Base-by-base conservation (phyloP, 1,140 invertebrate genomes). In the Drosophila bocqueti region DNA sequence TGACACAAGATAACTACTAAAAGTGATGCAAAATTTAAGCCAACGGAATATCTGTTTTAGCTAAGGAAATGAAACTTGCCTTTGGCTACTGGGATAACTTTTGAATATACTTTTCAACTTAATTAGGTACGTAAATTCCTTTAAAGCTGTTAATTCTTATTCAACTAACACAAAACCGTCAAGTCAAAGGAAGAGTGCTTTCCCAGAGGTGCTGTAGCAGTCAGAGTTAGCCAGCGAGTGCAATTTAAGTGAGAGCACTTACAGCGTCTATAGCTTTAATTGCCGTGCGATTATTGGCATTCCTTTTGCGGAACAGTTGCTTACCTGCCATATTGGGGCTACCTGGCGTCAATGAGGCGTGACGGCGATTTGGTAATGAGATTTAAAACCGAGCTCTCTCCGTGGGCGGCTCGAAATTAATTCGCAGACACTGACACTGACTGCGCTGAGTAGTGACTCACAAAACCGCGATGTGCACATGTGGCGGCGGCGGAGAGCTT, bases 281-380 rank as follows among this genome's bases (percentile, higher is more conserved):
- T 38, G 21, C 31, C 26, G 24, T 49, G 59, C 50, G 26, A 40
- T 29, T 66, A 29, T 59, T 73, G 26, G 29, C 24, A 34, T 40
- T 46, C 64, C 74, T 46, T 62, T 57, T 71, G 58, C 21, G 61
- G 63, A 67, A 64, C 43, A 67, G 36, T 67, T 43, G 43, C 42
- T 60, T 61, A 57, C 29, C 52, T 71, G 43, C 76, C 76, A 52
- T 78, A 58, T 78, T 71, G 36, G 74, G 36, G 18, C 36, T 63
- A 43, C 52, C 60, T 46, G 58, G 46, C 79, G 75, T 77, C 79
- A 71, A 52, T 82, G 66, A 77, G 65, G 65, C 76, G 73, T 77
- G 73, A 73, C 73, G 57, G 72, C 57, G 62, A 68, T 76, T 81
- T 34, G 55, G 64, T 74, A 80, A 75, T 79, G 47, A 29, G 59